Conservation (phyloP, 1,140 invertebrate genomes). For the Aphelinus certus region DNA sequence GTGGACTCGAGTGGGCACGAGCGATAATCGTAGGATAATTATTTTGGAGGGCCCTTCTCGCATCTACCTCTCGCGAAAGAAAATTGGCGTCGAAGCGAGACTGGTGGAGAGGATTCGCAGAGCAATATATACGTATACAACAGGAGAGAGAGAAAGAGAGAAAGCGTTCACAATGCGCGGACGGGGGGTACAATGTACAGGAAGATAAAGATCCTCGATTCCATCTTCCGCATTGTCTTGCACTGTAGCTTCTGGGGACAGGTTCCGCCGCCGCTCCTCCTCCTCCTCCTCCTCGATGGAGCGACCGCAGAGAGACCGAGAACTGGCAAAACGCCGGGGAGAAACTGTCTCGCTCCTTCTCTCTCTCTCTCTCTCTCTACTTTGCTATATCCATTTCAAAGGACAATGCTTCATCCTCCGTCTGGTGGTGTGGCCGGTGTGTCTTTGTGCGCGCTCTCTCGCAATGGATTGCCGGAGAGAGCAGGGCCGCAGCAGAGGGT, state of each 20-base stretch:
- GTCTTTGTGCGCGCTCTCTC: constrained; percentile 18
- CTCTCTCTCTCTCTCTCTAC: not conserved
- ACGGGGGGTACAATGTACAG: not conserved
- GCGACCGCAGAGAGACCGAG: not conserved
- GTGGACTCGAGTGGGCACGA: not conserved
- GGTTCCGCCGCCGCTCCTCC: not conserved
- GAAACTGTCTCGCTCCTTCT: not conserved
- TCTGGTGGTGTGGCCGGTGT: not conserved
- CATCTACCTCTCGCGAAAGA: not conserved
- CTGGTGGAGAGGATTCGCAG: not conserved
- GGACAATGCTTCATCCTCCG: constrained; percentile 28
- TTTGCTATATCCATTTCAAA: constrained; percentile 35
- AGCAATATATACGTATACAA: too few species aligned
- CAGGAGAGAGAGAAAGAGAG: not conserved
- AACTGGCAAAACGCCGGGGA: constrained; percentile 8
- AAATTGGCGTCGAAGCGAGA: not conserved
- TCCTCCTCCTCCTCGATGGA: not conserved
- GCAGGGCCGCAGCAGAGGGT: not conserved
- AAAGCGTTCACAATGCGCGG: not conserved
- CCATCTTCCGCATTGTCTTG: constrained; percentile 37
- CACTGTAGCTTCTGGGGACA: constrained; percentile 20
- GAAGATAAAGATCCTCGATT: constrained; percentile 36
- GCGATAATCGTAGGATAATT: constrained; percentile 23
- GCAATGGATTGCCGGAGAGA: constrained; percentile 23
- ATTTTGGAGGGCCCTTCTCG: constrained; percentile 10